Evolutionary conservation across 2,888 invertebrate genomes (phyloP), one percentile per base, ranked within the genome.

Genomic region (Agonum fuliginosum): DNA sequence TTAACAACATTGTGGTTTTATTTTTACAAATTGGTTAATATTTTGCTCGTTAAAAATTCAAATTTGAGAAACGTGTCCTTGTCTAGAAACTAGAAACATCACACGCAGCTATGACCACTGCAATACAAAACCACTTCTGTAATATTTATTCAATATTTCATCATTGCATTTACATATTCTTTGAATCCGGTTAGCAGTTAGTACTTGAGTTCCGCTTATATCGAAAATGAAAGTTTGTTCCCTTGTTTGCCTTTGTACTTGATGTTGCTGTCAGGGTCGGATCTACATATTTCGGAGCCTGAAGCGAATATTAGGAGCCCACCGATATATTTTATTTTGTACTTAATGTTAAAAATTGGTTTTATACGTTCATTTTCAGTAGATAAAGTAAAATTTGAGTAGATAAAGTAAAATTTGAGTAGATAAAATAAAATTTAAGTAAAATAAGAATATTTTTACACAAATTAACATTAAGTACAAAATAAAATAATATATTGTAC

Each of bases 81-180:
- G 54, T 12, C 20, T 10, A n/a, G n/a, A 48, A 22, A n/a, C 54
- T 24, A 24, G 24, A 24, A 54, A 54, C 24, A 54, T 54, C 54
- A 54, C 10, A 54, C 20, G 51, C 20, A 48, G 20, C 48, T 17
- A 48, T 10, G 8, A 4, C 46, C 19, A 54, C 22, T 54, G 54
- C 54, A 54, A 54, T 24, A 54, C 10, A 54, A 22, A 54, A 19
- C 48, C 20, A 70, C 34, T 48, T 70, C 30, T 70, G 70, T 70
- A 70, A 70, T 70, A 30, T 70, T 70, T 70, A 46, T 48, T 70
- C 48, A 48, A 70, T 46, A 70, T 70, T 70, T 70, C 70, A 70
- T 70, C 70, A 70, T 70, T 69, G n/a, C 6, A 43, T 43, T 69
- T 43, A 69, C 41, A 43, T 69, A 43, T 20, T 43, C 5, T 69